These are phyloP conservation scores for Enteromius anoplus DNA, from an alignment of 2,797 vertebrate genomes.

Conservation along the genomic window DNA sequence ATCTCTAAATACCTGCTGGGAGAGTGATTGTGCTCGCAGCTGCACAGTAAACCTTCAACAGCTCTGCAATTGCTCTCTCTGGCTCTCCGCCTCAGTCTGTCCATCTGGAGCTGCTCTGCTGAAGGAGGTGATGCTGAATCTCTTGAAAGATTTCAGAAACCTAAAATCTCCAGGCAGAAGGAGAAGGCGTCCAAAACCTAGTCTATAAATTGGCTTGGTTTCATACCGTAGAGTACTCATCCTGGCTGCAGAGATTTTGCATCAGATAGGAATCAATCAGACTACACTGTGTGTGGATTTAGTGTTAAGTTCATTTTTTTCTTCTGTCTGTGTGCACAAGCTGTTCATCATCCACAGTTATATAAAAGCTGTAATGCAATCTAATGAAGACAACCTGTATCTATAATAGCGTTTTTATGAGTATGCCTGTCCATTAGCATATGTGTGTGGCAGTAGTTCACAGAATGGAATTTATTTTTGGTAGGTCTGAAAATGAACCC, in stretches of 20 bases:
- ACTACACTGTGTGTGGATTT: constrained; percentile 13
- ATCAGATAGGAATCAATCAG: constrained; percentile 19
- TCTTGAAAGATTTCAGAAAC: constrained; percentile 29
- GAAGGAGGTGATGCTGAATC: constrained; percentile 4
- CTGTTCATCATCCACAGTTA: constrained; percentile 43
- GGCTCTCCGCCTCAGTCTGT: constrained; percentile 15
- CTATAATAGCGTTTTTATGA: constrained; percentile 22
- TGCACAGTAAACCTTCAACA: constrained; percentile 10
- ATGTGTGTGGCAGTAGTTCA: constrained; percentile 35
- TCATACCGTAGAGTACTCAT: neutral
- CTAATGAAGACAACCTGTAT: constrained; percentile 32
- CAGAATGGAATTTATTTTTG: constrained; percentile 62
- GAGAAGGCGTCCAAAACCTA: constrained; percentile 1
- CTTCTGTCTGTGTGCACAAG: constrained; percentile 20
- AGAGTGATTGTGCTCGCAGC: constrained; percentile 12
- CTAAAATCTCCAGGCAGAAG: constrained; percentile 21
- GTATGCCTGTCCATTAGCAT: constrained; percentile 14
- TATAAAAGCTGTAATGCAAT: constrained; percentile 38
- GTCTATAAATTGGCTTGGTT: constrained; percentile 14
- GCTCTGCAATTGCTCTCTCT: constrained; percentile 7
- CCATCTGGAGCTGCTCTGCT: constrained; percentile 39
- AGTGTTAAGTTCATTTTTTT: neutral
- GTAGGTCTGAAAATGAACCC: constrained; percentile 41
- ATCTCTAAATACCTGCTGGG: constrained; percentile 5
- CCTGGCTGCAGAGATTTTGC: constrained; percentile 5